Evolutionary conservation across 2,888 invertebrate genomes (phyloP), one percentile per base, ranked within the genome.

Genomic region (Meghimatium bilineatum): DNA sequence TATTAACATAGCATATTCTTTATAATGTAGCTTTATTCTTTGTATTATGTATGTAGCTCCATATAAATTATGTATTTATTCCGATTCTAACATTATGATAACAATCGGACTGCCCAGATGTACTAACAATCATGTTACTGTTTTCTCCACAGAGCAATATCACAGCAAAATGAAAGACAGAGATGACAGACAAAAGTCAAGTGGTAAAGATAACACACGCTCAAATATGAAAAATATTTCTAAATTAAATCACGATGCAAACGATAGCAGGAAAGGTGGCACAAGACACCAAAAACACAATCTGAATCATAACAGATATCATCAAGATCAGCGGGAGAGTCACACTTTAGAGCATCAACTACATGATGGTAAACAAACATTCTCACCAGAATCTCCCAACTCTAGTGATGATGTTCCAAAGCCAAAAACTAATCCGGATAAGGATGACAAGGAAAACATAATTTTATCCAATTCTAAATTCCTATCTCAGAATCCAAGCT

Each of bases 61-160:
- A n/a, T n/a, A n/a, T n/a, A n/a, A n/a, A n/a, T n/a, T n/a, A n/a
- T n/a, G n/a, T n/a, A n/a, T n/a, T n/a, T n/a, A n/a, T n/a, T n/a
- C n/a, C n/a, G n/a, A n/a, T n/a, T n/a, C n/a, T n/a, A n/a, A n/a
- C n/a, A n/a, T n/a, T n/a, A n/a, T n/a, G n/a, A n/a, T n/a, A n/a
- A n/a, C n/a, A n/a, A n/a, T n/a, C n/a, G n/a, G n/a, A n/a, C n/a
- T n/a, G n/a, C n/a, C n/a, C n/a, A n/a, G n/a, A n/a, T n/a, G n/a
- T n/a, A n/a, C n/a, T n/a, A n/a, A n/a, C n/a, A n/a, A n/a, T n/a
- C n/a, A n/a, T n/a, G n/a, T n/a, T n/a, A n/a, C n/a, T 8, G 23
- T 63, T 36, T 44, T 60, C 0, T 44, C 72, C 44, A 67, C 69
- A 67, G 84, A 56, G 17, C 84, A 80, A 2, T 75, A 60, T 29